phyloP scores from a whole-genome alignment of 2,113 vertebrate genomes.

The Turnix velox region DNA sequence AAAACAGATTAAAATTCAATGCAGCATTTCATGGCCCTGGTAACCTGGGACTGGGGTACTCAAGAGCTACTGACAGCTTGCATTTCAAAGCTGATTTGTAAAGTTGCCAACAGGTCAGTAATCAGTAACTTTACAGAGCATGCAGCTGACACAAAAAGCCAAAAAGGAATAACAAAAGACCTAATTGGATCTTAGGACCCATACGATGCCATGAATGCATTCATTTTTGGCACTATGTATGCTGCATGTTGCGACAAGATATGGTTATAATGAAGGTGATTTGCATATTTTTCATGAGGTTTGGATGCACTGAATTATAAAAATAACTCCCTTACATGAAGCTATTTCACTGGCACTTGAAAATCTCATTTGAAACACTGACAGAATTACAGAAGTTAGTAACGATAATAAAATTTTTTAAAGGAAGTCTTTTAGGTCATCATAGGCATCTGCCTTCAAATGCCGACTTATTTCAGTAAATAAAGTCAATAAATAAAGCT shows the following conservation, averaged over 20 bases:
- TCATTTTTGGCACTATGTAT: slow-evolving; percentile 37
- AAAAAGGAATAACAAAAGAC: slow-evolving; percentile 10
- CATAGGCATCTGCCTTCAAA: slow-evolving; percentile 19
- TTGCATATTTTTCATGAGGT: slow-evolving; percentile 65
- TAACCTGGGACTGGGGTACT: slow-evolving; percentile 26
- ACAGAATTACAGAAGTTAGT: slow-evolving; percentile 24
- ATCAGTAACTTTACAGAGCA: slow-evolving; percentile 51
- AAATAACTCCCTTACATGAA: slow-evolving; percentile 46
- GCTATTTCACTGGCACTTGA: slow-evolving; percentile 21
- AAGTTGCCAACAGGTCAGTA: slow-evolving; percentile 47
- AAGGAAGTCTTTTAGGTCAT: background rate
- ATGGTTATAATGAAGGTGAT: slow-evolving; percentile 60
- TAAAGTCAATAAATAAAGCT: background rate
- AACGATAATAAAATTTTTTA: background rate
- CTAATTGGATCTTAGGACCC: slow-evolving; percentile 12
- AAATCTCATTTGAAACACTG: slow-evolving; percentile 1
- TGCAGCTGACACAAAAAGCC: slow-evolving; percentile 27
- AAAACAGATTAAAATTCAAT: slow-evolving; percentile 62
- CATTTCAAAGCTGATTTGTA: slow-evolving; percentile 43
- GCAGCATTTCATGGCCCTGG: slow-evolving; percentile 10
- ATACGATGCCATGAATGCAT: slow-evolving; percentile 44
- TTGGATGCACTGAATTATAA: slow-evolving; percentile 50
- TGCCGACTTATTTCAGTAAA: background rate
- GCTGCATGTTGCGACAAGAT: slow-evolving; percentile 60
- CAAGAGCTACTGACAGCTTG: slow-evolving; percentile 1